Conservation (phyloP, 1,140 invertebrate genomes). For the Linepithema humile region DNA sequence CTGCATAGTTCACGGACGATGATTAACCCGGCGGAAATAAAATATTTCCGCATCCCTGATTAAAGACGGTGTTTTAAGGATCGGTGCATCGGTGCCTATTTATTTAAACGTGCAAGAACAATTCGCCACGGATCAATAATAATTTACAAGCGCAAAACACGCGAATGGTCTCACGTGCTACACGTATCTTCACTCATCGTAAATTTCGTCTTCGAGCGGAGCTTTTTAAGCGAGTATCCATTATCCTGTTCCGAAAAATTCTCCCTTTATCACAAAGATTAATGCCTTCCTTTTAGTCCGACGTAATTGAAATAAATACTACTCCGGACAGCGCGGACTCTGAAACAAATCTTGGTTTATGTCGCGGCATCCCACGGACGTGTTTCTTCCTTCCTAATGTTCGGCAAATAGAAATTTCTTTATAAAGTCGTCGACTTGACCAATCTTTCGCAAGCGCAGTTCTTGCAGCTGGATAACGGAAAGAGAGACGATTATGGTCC, state of each 20-base stretch:
- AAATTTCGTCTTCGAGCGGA: conserved; percentile 34
- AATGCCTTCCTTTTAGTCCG: not conserved
- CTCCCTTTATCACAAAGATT: conserved; percentile 21
- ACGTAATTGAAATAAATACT: conserved; percentile 54
- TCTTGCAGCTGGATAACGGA: conserved; percentile 23
- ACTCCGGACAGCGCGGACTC: not conserved
- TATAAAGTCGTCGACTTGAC: conserved; percentile 35
- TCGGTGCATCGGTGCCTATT: no score
- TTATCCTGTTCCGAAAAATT: conserved; percentile 23
- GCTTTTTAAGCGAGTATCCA: conserved; percentile 12
- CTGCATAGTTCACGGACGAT: not conserved
- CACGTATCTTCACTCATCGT: conserved; percentile 48
- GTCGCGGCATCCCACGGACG: not conserved
- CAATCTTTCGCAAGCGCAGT: conserved; percentile 4
- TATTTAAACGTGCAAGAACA: no score
- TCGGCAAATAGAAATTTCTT: conserved; percentile 52
- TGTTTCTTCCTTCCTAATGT: conserved; percentile 6
- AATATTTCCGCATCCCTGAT: no score
- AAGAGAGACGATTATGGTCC: conserved; percentile 37
- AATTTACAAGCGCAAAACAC: not conserved
- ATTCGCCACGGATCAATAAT: no score
- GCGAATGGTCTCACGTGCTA: not conserved
- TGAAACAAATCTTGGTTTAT: conserved; percentile 51
- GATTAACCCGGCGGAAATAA: not conserved
- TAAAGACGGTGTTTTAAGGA: no score